Conservation (phyloP, 2,888 invertebrate species). For the Polyommatus icarus region DNA sequence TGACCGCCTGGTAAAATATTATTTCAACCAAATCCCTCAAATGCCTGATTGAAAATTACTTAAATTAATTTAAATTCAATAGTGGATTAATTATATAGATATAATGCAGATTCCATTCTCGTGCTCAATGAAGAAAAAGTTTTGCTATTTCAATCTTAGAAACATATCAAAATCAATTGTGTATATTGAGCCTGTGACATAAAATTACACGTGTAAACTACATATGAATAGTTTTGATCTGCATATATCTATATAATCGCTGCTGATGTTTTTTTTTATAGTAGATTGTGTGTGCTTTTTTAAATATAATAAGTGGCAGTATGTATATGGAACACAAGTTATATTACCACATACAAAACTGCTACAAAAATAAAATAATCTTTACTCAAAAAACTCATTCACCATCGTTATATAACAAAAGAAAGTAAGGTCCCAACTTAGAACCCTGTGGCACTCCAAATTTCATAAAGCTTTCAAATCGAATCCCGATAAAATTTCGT, state of each 20-base stretch:
- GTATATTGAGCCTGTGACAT: not conserved
- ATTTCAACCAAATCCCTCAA: conserved; percentile 19
- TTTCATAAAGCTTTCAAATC: conserved; percentile 11
- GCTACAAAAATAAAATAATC: not conserved
- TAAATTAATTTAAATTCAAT: conserved; percentile 24
- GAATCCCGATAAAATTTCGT: conserved; percentile 19
- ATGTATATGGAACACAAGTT: conserved; percentile 24
- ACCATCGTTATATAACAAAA: not conserved
- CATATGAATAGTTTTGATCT: not conserved
- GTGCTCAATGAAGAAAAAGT: not conserved
- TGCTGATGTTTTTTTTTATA: conserved; percentile 23
- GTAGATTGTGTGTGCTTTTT: conserved; percentile 31
- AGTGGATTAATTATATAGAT: conserved; percentile 27
- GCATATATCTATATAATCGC: conserved; percentile 28
- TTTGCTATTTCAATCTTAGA: not conserved
- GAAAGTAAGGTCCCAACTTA: not conserved
- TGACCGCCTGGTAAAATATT: conserved; percentile 20
- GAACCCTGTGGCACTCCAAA: conserved; percentile 22
- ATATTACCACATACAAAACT: conserved; percentile 29
- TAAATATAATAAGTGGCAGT: conserved; percentile 33
- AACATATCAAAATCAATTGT: conserved; percentile 6
- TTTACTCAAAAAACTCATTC: not conserved
- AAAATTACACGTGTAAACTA: not conserved
- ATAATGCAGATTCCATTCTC: not conserved
- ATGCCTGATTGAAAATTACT: conserved; percentile 20